Evolutionary conservation across 1,140 invertebrate species (phyloP).

Genomic region (Marisa cornuarietis): DNA sequence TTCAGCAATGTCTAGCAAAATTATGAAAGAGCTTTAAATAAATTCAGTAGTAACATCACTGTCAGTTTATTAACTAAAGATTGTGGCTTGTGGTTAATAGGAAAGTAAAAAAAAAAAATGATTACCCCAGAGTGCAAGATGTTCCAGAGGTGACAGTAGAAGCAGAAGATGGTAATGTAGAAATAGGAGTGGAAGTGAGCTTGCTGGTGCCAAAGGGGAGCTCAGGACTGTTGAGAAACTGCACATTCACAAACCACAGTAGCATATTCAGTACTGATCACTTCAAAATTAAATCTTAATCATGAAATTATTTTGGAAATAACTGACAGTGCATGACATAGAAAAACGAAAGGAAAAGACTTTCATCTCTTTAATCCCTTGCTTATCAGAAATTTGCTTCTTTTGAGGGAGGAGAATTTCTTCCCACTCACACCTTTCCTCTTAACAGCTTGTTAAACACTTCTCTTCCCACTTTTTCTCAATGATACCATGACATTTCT

Average conservation of each 20-base stretch:
- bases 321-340: constrained; percentile 16
- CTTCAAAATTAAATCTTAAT: not conserved
- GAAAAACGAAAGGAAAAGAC: not conserved
- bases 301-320: not conserved
- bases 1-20: no score
- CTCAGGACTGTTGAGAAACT: constrained; percentile 83
- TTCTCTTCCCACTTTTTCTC: no score
- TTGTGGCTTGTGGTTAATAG: not conserved
- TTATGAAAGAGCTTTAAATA: no score
- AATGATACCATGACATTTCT: no score
- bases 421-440: no score
- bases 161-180: constrained; percentile 16
- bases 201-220: constrained; percentile 68
- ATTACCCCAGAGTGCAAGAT: constrained; percentile 6
- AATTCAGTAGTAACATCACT: no score
- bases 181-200: constrained; percentile 65
- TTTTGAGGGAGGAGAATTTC: no score
- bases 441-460: no score
- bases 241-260: constrained; percentile 34
- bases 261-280: not conserved
- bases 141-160: not conserved
- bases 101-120: constrained; percentile 5
- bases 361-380: not conserved
- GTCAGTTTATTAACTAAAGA: no score
- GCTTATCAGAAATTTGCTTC: no score